A percentile compares a stretch with the other conserved stretches of the same genome.
Evolutionary conservation across 2,797 vertebrate species (phyloP).

Genomic region (Liasis olivaceus): DNA sequence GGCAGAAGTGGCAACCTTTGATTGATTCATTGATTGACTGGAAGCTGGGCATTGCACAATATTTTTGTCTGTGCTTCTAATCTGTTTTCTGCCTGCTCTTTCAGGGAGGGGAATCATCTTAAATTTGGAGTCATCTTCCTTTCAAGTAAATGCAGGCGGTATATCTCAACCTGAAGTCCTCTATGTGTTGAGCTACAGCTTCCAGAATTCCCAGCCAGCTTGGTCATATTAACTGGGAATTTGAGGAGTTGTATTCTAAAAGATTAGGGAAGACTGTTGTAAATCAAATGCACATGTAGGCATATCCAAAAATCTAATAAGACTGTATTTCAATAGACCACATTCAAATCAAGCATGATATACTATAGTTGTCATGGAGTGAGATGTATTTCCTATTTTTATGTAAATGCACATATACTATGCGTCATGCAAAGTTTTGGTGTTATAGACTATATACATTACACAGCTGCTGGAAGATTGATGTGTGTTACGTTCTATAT

Average conservation of each 20-base stretch:
- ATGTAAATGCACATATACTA: slow-evolving; percentile 11
- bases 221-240: neutral
- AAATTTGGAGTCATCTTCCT: neutral
- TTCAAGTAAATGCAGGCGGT: neutral
- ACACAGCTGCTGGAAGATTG: slow-evolving; percentile 15
- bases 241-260: neutral
- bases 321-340: neutral
- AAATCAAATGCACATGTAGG: neutral
- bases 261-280: neutral
- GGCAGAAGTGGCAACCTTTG: neutral
- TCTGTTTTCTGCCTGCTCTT: neutral
- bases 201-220: neutral
- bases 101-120: neutral
- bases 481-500: slow-evolving; percentile 30
- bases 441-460: slow-evolving; percentile 13
- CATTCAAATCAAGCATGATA: slow-evolving; percentile 27
- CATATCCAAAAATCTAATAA: slow-evolving; percentile 10
- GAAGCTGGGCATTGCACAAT: neutral
- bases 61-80: neutral
- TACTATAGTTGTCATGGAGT: slow-evolving; percentile 9
- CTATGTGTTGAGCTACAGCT: neutral
- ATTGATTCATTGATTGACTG: neutral
- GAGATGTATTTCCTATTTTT: slow-evolving; percentile 18
- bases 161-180: neutral
- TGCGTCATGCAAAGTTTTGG: neutral